These are phyloP conservation scores for Acleris cristana DNA, from an alignment of 2,888 invertebrate species.

Conservation along the genomic window DNA sequence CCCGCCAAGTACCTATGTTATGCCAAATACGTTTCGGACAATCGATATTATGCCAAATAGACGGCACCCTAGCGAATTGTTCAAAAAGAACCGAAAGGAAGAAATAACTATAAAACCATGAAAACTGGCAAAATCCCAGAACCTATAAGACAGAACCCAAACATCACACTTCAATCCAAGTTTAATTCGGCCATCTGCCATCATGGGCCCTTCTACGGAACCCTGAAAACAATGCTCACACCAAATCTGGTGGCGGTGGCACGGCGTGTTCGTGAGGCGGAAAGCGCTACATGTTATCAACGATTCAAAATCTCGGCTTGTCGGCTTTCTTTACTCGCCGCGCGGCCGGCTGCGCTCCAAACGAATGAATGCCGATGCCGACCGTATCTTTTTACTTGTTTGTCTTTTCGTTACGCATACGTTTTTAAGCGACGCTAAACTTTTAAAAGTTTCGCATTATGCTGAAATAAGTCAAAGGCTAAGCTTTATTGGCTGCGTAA, in stretches of 20 bases:
- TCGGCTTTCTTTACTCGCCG: slow-evolving; percentile 40
- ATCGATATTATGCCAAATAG: no score
- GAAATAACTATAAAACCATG: no score
- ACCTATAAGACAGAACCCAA: no score
- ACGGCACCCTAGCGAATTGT: no score
- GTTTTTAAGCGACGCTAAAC: slow-evolving; percentile 22
- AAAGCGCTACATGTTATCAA: slow-evolving; percentile 39
- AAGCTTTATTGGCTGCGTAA: background rate
- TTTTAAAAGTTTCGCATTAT: background rate
- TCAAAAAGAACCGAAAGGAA: no score
- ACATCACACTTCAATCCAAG: no score
- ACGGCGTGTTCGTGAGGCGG: slow-evolving; percentile 38
- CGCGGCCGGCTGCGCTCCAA: slow-evolving; percentile 32
- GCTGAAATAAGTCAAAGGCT: background rate
- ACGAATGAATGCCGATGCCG: slow-evolving; percentile 33
- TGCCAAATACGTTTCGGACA: no score
- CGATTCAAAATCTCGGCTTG: slow-evolving; percentile 41
- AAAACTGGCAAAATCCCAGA: no score
- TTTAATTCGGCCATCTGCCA: no score
- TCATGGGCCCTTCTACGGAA: background rate
- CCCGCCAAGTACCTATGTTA: no score
- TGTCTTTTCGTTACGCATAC: slow-evolving; percentile 36
- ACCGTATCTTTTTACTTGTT: slow-evolving; percentile 35
- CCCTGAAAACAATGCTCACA: slow-evolving; percentile 30
- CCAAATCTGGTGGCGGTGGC: slow-evolving; percentile 33